A percentile compares a stretch with the other conserved stretches of the same genome.
Evolutionary conservation across 2,113 vertebrate species (phyloP).

Genomic region (Gymnocephalus cernua): DNA sequence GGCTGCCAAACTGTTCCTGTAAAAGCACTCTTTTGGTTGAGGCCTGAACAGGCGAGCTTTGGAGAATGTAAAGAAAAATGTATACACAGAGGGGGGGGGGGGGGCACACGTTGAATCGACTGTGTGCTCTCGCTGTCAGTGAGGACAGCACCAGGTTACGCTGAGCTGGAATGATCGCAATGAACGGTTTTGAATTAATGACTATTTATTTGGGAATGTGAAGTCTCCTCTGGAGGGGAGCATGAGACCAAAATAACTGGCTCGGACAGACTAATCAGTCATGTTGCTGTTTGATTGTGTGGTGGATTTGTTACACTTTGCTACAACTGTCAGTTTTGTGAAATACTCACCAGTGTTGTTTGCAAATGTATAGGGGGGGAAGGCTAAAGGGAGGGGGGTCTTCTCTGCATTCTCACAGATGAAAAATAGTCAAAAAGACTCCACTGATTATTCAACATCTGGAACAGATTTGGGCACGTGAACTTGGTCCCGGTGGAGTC

Average conservation of each 20-base stretch:
- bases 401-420: conserved; percentile 53
- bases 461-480: conserved; percentile 75
- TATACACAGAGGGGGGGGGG: conserved; percentile 30
- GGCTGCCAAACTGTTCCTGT: conserved; percentile 85
- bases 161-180: conserved; percentile 19
- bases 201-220: conserved; percentile 42
- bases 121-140: neutral
- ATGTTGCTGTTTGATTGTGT: conserved; percentile 29
- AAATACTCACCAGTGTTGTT: conserved; percentile 42
- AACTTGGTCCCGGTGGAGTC: conserved; percentile 68
- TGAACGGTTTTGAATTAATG: conserved; percentile 22
- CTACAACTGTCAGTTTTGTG: conserved; percentile 48
- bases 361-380: conserved; percentile 9
- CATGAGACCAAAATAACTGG: conserved; percentile 27
- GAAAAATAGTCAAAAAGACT: conserved; percentile 65
- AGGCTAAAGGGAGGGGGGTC: neutral
- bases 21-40: conserved; percentile 75
- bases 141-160: conserved; percentile 31
- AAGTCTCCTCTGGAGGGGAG: conserved; percentile 17
- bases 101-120: neutral
- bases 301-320: conserved; percentile 27
- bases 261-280: conserved; percentile 30
- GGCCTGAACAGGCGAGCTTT: conserved; percentile 46
- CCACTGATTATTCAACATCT: conserved; percentile 81
- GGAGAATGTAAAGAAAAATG: conserved; percentile 63